phyloP scores from a whole-genome alignment of 2,888 invertebrate genomes.

The Fabriciana adippe region DNA sequence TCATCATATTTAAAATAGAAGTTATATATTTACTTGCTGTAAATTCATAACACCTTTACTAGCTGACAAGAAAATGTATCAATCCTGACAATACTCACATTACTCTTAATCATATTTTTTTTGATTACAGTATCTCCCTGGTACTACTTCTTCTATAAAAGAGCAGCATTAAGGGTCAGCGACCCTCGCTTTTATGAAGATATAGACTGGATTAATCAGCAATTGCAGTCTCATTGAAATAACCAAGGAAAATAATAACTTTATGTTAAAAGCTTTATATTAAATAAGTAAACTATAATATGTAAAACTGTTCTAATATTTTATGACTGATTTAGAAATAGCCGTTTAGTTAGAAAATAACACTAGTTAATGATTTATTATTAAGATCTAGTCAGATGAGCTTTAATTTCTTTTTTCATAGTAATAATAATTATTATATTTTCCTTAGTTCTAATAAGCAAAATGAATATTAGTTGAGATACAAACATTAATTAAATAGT shows the following conservation, averaged over 20 bases:
- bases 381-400: too few species aligned
- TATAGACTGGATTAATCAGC: slow-evolving; percentile 89
- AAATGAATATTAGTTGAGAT: too few species aligned
- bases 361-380: too few species aligned
- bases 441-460: too few species aligned
- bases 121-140: slow-evolving; percentile 87
- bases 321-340: too few species aligned
- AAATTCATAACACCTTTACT: too few species aligned
- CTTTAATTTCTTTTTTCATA: too few species aligned
- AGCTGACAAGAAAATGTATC: not conserved
- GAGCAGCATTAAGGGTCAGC: slow-evolving; percentile 91
- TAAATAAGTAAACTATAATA: not conserved
- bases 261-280: not conserved
- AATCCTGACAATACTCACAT: not conserved
- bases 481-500: too few species aligned
- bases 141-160: slow-evolving; percentile 95
- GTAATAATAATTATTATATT: too few species aligned
- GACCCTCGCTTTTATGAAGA: slow-evolving; percentile 96
- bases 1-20: slow-evolving; percentile 38
- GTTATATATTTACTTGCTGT: too few species aligned
- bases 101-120: not conserved
- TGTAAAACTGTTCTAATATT: not conserved
- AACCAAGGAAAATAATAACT: not conserved
- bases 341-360: too few species aligned
- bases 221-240: slow-evolving; percentile 61